phyloP scores from a whole-genome alignment of 1,140 invertebrate species.

The Heliconius hermathena region DNA sequence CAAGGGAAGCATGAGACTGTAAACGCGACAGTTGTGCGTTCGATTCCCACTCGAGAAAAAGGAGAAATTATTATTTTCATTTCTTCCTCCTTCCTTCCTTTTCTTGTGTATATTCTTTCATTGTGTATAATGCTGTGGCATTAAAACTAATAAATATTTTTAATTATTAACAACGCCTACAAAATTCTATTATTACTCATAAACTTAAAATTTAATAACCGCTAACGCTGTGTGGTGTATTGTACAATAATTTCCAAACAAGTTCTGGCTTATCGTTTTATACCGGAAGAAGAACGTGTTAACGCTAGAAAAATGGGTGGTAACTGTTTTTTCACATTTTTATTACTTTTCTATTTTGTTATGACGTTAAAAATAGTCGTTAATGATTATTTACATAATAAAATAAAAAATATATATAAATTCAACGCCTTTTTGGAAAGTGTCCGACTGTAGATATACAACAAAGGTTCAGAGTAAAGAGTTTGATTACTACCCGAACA shows the following conservation, averaged over 20 bases:
- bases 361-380: slow-evolving; percentile 1
- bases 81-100: no score
- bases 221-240: slow-evolving; percentile 10
- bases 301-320: slow-evolving; percentile 14
- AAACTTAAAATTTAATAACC: neutral
- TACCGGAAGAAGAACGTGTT: slow-evolving; percentile 9
- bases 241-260: slow-evolving; percentile 9
- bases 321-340: slow-evolving; percentile 11
- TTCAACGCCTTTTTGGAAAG: neutral
- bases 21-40: no score
- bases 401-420: neutral
- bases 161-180: neutral
- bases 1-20: no score
- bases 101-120: no score
- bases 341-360: slow-evolving; percentile 4
- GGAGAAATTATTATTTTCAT: no score
- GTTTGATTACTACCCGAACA: no score
- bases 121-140: no score
- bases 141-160: neutral
- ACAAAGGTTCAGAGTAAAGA: no score
- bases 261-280: slow-evolving; percentile 14
- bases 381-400: neutral
- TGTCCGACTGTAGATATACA: no score
- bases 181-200: neutral
- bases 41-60: no score